Percentiles rank a stretch among this genome's conserved stretches.
Evolutionary conservation across 2,797 vertebrate genomes (phyloP).

Genomic region (Cuniculus paca): DNA sequence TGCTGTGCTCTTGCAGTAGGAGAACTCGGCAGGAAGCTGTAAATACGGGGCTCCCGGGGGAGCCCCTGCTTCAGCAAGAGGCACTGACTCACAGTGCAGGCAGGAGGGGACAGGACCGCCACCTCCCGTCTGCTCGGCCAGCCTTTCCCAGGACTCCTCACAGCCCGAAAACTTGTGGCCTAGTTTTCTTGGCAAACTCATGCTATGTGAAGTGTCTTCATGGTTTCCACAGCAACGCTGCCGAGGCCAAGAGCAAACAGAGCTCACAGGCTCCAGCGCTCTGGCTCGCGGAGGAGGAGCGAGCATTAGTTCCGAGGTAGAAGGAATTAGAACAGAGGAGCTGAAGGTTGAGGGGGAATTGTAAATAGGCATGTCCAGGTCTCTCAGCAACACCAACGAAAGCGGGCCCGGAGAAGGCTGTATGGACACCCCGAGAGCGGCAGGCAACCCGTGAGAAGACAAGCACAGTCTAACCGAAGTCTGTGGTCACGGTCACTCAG

Average conservation of each 20-base stretch:
- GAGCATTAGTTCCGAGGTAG: background rate
- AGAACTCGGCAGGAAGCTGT: slow-evolving; percentile 24
- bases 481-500: background rate
- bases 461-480: slow-evolving; percentile 17
- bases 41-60: slow-evolving; percentile 39
- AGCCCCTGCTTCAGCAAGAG: slow-evolving; percentile 6
- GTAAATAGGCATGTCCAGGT: slow-evolving; percentile 50
- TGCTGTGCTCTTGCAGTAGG: background rate
- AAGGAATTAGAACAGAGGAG: slow-evolving; percentile 15
- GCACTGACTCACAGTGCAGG: slow-evolving; percentile 62
- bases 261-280: slow-evolving; percentile 70
- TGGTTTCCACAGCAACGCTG: slow-evolving; percentile 87
- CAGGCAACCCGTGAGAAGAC: background rate
- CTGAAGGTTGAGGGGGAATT: background rate
- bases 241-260: slow-evolving; percentile 76
- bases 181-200: slow-evolving; percentile 85
- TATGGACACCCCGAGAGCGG: background rate
- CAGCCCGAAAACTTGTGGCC: slow-evolving; percentile 83
- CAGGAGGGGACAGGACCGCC: background rate
- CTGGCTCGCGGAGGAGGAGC: slow-evolving; percentile 39
- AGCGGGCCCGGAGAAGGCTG: background rate
- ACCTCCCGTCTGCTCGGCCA: slow-evolving; percentile 10
- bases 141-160: slow-evolving; percentile 73
- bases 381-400: slow-evolving; percentile 10
- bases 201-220: slow-evolving; percentile 80